Base-by-base conservation (phyloP, 2,113 vertebrate species). In the Daubentonia madagascariensis region DNA sequence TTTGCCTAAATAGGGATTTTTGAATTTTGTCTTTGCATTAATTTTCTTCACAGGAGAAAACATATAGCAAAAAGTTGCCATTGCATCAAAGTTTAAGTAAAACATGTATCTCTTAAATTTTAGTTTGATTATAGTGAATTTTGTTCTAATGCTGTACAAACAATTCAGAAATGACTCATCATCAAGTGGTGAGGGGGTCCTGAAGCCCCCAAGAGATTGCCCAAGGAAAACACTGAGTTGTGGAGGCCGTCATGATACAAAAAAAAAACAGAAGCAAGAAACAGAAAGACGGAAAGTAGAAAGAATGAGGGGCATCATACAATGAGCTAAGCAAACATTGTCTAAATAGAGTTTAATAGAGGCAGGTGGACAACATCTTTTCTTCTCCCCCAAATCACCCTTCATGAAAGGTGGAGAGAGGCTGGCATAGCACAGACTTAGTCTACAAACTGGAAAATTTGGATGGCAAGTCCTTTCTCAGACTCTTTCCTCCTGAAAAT, bases 311-410 rank as follows among this genome's bases (percentile, higher is more conserved):
- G 37, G 7, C 11, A 0, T 11, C 22, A 12, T 1, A 0, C 17
- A 2, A 1, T 18, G 5, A 28, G 40, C 13, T 32, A 1, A 12
- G 63, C 6, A 0, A 8, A 25, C 0, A 0, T 9, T 10, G 23
- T 20, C 45, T n/a, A 11, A 35, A 5, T 1, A 25, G 17, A 35
- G 22, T 37, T 11, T 18, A 32, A 18, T 5, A 28, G 13, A 48
- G 10, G 17, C 6, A 45, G 45, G 37, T 7, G 18, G 16, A 13
- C 6, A 13, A 35, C 6, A 22, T 8, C 11, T 14, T 22, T 22
- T 48, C 50, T 14, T 1, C 4, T 5, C 11, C 23, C 1, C 37
- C 3, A 57, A 80, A 25, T 10, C 8, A 17, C 40, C 7, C 2
- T 28, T 17, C 4, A 8, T 5, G 2, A 16, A 48, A 75, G 18